Conservation (phyloP, 2,113 vertebrate genomes). For the Sinosuthora webbiana region DNA sequence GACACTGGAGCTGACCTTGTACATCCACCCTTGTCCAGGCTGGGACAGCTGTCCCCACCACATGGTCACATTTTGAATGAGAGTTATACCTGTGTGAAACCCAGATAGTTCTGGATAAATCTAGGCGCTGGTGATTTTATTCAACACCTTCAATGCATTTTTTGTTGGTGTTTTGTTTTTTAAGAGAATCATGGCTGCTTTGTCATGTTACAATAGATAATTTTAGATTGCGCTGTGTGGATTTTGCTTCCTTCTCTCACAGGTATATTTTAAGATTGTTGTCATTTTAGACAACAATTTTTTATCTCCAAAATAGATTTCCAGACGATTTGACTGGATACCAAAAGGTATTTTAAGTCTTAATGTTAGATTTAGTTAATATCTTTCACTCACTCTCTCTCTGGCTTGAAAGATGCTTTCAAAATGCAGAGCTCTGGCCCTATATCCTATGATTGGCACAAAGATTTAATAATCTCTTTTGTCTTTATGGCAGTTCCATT, state of each 20-base stretch:
- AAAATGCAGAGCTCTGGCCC: constrained; percentile 5
- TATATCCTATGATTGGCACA: constrained; percentile 39
- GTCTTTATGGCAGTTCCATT: constrained; percentile 60
- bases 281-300: neutral
- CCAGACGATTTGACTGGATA: neutral
- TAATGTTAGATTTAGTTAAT: constrained; percentile 2
- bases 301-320: constrained; percentile 23
- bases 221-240: neutral
- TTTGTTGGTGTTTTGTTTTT: neutral
- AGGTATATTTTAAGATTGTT: neutral
- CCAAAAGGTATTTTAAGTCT: constrained; percentile 11
- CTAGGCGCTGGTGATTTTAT: neutral
- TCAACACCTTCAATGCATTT: neutral
- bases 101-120: neutral
- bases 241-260: neutral
- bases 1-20: neutral
- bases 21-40: neutral
- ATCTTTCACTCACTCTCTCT: neutral
- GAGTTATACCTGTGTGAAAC: neutral
- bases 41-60: neutral
- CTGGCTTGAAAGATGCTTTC: constrained; percentile 12
- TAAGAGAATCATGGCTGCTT: neutral
- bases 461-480: constrained; percentile 58
- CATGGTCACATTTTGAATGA: neutral
- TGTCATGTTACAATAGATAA: neutral